These are phyloP conservation scores for Nibea albiflora DNA, from an alignment of 2,113 vertebrate species.

Conservation along the genomic window DNA sequence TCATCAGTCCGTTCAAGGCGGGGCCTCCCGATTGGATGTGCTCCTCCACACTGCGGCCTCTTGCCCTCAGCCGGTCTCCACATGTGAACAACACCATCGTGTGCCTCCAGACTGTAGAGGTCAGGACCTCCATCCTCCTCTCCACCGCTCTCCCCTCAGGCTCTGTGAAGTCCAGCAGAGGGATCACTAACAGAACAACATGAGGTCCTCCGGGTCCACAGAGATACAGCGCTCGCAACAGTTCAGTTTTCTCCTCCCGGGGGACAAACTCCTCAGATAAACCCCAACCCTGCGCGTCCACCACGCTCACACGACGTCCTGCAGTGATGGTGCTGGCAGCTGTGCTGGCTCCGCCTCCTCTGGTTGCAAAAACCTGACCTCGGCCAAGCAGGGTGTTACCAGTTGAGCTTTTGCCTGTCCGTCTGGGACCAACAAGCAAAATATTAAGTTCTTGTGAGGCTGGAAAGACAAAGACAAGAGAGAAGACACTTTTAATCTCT, in stretches of 20 bases:
- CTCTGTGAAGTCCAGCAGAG: constrained; percentile 56
- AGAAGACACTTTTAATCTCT: constrained; percentile 12
- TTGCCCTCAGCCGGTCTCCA: constrained; percentile 50
- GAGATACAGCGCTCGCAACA: constrained; percentile 37
- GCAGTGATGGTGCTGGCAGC: not conserved
- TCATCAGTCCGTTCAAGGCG: constrained; percentile 52
- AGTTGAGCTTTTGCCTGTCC: constrained; percentile 65
- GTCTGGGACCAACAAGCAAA: constrained; percentile 51
- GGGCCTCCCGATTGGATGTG: constrained; percentile 57
- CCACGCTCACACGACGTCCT: constrained; percentile 35
- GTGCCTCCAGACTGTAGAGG: constrained; percentile 66
- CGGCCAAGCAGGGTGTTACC: constrained; percentile 59
- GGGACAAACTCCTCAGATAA: constrained; percentile 42
- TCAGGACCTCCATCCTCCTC: constrained; percentile 68
- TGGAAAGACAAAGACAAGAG: not conserved
- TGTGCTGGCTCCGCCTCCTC: constrained; percentile 49
- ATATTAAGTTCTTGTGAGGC: constrained; percentile 21
- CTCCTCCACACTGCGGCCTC: constrained; percentile 42
- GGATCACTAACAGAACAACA: constrained; percentile 48
- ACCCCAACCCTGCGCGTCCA: constrained; percentile 62
- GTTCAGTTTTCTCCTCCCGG: constrained; percentile 42
- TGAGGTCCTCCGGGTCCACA: constrained; percentile 49
- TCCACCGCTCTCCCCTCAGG: constrained; percentile 34
- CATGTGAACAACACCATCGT: constrained; percentile 71
- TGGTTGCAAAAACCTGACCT: constrained; percentile 53